Conservation (phyloP, 2,888 invertebrate species). For the Nymphalis c-album region DNA sequence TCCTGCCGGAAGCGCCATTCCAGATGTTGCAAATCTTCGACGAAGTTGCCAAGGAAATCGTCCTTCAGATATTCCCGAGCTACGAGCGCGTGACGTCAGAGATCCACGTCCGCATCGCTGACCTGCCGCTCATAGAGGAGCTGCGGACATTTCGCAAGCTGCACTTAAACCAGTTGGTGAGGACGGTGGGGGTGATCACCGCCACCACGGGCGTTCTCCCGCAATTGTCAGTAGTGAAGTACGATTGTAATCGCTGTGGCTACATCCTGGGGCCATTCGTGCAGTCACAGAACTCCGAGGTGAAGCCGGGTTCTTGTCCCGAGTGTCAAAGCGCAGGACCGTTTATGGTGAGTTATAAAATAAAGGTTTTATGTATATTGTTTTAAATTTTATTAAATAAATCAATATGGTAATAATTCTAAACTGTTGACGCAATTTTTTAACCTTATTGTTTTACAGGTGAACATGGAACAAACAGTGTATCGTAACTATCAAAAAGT, state of each 20-base stretch:
- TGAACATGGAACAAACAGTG: conserved; percentile 99
- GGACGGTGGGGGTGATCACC: conserved; percentile 94
- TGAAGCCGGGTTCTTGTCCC: conserved; percentile 97
- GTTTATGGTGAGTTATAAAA: conserved; percentile 85
- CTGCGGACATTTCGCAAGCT: conserved; percentile 94
- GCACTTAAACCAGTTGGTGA: conserved; percentile 96
- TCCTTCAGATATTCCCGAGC: conserved; percentile 95
- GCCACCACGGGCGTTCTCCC: conserved; percentile 97
- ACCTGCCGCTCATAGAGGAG: conserved; percentile 97
- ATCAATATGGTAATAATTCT: too few relatives aligned
- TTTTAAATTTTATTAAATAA: too few relatives aligned
- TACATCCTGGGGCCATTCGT: conserved; percentile 97
- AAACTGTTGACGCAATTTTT: neutral
- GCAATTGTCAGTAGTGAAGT: conserved; percentile 96
- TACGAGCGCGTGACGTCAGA: conserved; percentile 97
- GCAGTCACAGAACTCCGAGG: conserved; percentile 95
- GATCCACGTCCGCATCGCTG: conserved; percentile 96
- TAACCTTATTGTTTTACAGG: conserved; percentile 69
- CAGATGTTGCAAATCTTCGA: conserved; percentile 99
- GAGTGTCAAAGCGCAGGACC: conserved; percentile 98
- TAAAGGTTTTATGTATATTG: neutral
- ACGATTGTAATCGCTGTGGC: conserved; percentile 97
- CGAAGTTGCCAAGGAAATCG: conserved; percentile 95
- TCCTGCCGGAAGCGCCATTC: conserved; percentile 97
- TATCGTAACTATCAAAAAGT: conserved; percentile 99